These are phyloP conservation scores for mouse (Mus musculus) DNA, from an alignment of 2,113 vertebrate genomes.

Conservation along the genomic window DNA sequence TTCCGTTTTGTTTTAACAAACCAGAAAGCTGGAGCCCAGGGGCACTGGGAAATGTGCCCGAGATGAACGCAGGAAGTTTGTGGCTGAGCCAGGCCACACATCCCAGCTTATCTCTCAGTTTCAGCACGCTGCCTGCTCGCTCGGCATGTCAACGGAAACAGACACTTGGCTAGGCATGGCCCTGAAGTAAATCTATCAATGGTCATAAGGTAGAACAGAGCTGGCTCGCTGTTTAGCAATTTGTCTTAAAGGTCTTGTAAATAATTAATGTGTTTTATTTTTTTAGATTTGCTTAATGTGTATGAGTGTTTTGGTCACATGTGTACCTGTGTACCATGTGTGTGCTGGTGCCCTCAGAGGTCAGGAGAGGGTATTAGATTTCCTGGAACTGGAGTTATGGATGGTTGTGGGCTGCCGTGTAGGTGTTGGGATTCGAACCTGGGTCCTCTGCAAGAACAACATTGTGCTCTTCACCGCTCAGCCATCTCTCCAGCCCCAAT, in stretches of 20 bases:
- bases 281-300: background rate
- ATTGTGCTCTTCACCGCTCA: background rate
- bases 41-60: background rate
- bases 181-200: background rate
- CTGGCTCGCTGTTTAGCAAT: background rate
- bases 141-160: background rate
- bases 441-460: background rate
- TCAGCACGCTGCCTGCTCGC: background rate
- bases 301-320: background rate
- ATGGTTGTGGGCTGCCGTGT: background rate
- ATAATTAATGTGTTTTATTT: background rate
- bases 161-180: background rate
- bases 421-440: background rate
- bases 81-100: background rate
- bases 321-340: background rate
- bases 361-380: background rate
- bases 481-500: background rate
- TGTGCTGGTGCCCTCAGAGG: background rate
- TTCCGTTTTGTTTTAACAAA: slow-evolving; percentile 26
- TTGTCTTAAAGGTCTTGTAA: background rate
- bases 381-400: background rate
- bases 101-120: background rate
- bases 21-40: slow-evolving; percentile 6
- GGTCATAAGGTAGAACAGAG: slow-evolving; percentile 20
- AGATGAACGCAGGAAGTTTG: background rate